Conservation (phyloP, 2,888 invertebrate species). For the Napeogenes inachia region DNA sequence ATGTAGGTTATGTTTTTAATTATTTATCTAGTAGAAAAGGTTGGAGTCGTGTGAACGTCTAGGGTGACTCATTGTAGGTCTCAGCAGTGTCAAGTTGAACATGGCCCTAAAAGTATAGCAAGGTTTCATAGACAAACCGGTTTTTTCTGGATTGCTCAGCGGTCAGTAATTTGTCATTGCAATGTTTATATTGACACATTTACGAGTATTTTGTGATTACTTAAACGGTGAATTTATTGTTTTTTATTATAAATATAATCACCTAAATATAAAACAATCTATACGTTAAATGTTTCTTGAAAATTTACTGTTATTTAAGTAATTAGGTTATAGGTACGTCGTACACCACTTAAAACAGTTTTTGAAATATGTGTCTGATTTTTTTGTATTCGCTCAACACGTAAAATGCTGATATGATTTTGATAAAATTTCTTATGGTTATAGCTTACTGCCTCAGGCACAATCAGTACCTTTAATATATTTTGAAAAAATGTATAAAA, state of each 20-base stretch:
- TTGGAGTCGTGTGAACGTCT: background rate
- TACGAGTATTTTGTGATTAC: background rate
- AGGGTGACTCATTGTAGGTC: constrained; percentile 5
- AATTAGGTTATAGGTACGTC: too few species aligned
- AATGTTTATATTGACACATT: background rate
- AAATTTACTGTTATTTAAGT: too few species aligned
- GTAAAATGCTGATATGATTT: too few species aligned
- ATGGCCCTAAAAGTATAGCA: constrained; percentile 18
- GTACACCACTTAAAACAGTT: too few species aligned
- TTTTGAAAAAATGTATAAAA: too few species aligned
- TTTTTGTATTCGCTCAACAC: too few species aligned
- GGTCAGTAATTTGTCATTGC: constrained; percentile 3
- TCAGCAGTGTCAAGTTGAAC: constrained; percentile 19
- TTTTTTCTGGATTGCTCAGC: background rate
- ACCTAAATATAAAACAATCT: too few species aligned
- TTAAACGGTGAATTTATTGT: background rate
- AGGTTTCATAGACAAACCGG: background rate
- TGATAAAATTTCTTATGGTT: too few species aligned
- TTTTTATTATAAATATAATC: background rate
- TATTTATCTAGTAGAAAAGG: background rate
- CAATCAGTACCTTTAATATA: too few species aligned
- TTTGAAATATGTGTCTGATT: too few species aligned
- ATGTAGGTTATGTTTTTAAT: background rate
- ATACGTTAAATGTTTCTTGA: too few species aligned
- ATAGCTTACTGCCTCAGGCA: too few species aligned